Evolutionary conservation across 1,140 invertebrate species (phyloP), one percentile per base, ranked within the genome.

Genomic region (Battus philenor): DNA sequence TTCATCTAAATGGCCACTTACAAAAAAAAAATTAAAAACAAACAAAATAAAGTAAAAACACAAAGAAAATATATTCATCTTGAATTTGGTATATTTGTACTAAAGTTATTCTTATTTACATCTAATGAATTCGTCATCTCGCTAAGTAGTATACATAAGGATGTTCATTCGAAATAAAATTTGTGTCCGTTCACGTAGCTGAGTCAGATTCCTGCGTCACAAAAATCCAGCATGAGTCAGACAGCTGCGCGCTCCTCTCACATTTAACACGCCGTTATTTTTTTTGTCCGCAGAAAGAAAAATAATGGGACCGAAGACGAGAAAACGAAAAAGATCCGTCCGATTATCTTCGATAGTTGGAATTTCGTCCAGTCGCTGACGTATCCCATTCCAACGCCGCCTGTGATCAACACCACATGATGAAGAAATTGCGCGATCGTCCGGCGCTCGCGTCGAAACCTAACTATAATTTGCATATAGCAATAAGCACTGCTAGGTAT

Each of bases 351-450:
- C 12, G 22, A 41, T 26, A 27, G 38, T 27, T 13, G 24, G 22
- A 27, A 27, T 26, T 41, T 16, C 10, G 33, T 20, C 9, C 33
- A 4, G 26, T 29, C 5, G 31, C 39, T 47, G 56, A 41, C 53
- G 50, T 31, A 43, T 48, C 59, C 66, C 68, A 75, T 75, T 72
- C 68, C 72, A 68, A 53, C 65, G 70, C 73, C 73, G 75, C 75
- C 73, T 77, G 73, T 79, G 75, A 78, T 74, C 62, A 61, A 66
- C 73, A 57, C 69, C 49, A 51, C 47, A 48, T 63, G 63, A 79
- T 77, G 65, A 65, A 74, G 64, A 74, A 77, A 83, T 77, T 75
- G 59, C 63, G 59, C 50, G 69, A n/a, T n/a, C 68, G 62, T 80
- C 74, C 76, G 76, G 76, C 75, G 67, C 65, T 59, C 50, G 57